Evolutionary conservation across 1,140 invertebrate genomes (phyloP), one percentile per base, ranked within the genome.

Genomic region (Neodiprion fabricii): DNA sequence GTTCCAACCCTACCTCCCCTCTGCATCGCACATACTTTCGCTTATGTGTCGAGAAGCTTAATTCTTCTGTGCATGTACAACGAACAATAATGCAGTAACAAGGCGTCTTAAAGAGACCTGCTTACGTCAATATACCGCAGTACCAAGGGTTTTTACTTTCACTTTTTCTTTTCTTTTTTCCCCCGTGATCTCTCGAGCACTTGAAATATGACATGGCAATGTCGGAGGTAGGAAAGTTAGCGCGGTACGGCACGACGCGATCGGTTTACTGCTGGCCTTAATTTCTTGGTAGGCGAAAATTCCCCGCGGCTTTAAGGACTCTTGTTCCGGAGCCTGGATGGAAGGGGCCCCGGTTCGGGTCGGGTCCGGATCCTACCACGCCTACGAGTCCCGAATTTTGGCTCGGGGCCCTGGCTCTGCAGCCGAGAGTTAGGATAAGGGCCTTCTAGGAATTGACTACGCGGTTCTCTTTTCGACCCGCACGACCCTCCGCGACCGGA

Each of bases 361-460:
- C 53, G 53, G 53, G 53, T 17, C 53, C 11, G 53, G 53, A 17
- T 17, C 53, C 53, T 61, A 61, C 53, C 53, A 61, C 53, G 53
- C 53, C 53, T 61, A 61, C 53, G 53, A 61, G 53, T 61, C 53
- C 53, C 53, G n/a, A 17, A 12, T 61, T 17, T 17, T 5, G n/a
- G 5, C 53, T 17, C n/a, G 53, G 11, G 53, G 28, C 53, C 53
- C n/a, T 9, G 53, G 7, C n/a, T 61, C 53, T 17, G 53, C 53
- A 61, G 53, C 53, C 53, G 53, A 61, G 53, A 61, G 53, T 61
- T 17, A 17, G 53, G 53, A 61, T 61, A 61, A 61, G 53, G 53
- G 53, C 53, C 53, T 61, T 61, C 53, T 61, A 61, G 53, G 53
- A 61, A 61, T 14, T 9, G 53, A 61, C 53, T 61, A 61, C 53